Evolutionary conservation across 2,113 vertebrate genomes (phyloP), one percentile per base, ranked within the genome.

Genomic region (Etheostoma spectabile): DNA sequence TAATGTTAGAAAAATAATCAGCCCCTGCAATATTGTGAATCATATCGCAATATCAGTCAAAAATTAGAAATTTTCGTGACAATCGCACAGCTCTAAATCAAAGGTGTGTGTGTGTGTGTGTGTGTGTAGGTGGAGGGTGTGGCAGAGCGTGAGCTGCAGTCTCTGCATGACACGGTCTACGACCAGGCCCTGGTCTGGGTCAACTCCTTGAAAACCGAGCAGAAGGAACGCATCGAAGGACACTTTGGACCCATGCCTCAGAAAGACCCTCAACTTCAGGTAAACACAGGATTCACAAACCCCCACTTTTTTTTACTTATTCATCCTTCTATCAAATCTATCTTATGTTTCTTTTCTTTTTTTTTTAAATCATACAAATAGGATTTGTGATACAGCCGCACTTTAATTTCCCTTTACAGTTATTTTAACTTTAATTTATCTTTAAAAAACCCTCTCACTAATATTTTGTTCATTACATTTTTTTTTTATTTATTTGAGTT

Each of bases 171-270:
- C 51, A 91, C 95, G 0, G 97, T 98, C 46, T 97, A 98, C 22
- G 97, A 97, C 86, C 96, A 97, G 93, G 96, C 97, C 0, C 90
- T 96, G 75, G 94, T 95, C 68, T 98, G 97, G 97, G 97, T 99
- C 84, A 95, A 96, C 53, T 97, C 97, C 64, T 95, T 97, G 61
- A 97, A 96, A 89, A 92, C 95, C 18, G 96, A 96, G 86, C 96
- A 96, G 95, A 97, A 96, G 94, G 94, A 94, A 64, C 96, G 98
- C 84, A 99, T 97, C 80, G 92, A 97, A 72, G 97, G 96, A 87
- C 97, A 97, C 86, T 99, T 98, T 91, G 97, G 96, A 75, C 94
- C 95, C 65, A 96, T 98, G 96, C 97, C 98, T 38, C 93, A 91
- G 72, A 98, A 97, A 90, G 96, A 97, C 73, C 83, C 93, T 2